Base-by-base conservation (phyloP, 2,113 vertebrate genomes). In the Micromys minutus region DNA sequence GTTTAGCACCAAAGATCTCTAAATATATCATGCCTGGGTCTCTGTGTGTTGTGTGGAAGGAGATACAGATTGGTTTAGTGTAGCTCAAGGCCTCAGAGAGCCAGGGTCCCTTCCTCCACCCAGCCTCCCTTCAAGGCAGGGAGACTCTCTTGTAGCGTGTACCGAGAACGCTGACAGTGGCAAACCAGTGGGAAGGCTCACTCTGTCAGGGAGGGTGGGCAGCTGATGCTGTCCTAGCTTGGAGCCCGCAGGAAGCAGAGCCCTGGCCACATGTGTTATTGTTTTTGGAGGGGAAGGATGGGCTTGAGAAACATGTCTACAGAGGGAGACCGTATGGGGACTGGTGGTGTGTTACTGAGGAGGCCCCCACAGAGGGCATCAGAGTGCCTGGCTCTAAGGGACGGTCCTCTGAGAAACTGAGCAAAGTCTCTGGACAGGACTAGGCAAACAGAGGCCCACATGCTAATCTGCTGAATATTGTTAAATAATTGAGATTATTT, bases 1-100 rank as follows among this genome's bases (percentile, higher is more conserved):
- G 47, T 34, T 94, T 74, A 57, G 34, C 76, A 81, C 76, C 39
- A 77, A n/a, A 86, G 52, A 74, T 61, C 89, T 96, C 74, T 57
- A 83, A 93, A 47, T 4, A 22, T 12, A 22, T 72, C 52, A 1
- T 26, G 12, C 2, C 47, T 3, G 55, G 31, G 7, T 61, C 12
- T 87, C 7, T n/a, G 2, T 52, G 21, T 29, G 19, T 8, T 55
- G 36, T 29, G 34, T 71, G 17, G 71, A 47, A 67, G n/a, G 65
- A 71, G 71, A 87, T 50, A n/a, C 24, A 26, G 65, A 71, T 26
- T 87, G 36, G 29, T 86, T 86, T 69, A 34, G 7, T 52, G 22
- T 39, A 24, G 47, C 31, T 34, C 61, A 67, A 47, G 31, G 42
- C 45, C 29, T n/a, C 34, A 50, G 34, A 52, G 47, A 39, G 7